Conservation (phyloP, 1,140 invertebrate genomes). For the Apolygus lucorum region DNA sequence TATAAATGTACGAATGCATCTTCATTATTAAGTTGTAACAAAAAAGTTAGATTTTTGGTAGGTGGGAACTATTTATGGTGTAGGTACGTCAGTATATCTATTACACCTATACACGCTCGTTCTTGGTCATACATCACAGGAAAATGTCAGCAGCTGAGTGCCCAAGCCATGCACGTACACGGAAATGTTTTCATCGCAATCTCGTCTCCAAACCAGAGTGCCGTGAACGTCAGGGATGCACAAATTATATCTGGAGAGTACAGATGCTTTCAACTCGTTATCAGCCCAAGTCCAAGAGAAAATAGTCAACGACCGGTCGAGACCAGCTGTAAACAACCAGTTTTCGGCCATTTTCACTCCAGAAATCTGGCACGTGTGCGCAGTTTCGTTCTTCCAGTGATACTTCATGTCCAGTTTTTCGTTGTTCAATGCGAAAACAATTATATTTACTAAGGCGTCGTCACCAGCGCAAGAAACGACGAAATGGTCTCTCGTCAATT, state of each 20-base stretch:
- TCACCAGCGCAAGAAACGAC: slow-evolving; percentile 14
- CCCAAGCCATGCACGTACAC: not conserved
- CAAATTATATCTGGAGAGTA: not conserved
- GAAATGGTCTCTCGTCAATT: not conserved
- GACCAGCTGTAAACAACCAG: slow-evolving; percentile 31
- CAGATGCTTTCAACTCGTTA: not conserved
- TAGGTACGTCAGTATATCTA: too few relatives aligned
- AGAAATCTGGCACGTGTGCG: slow-evolving; percentile 12
- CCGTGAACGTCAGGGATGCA: not conserved
- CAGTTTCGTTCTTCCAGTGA: not conserved
- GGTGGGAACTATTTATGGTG: too few relatives aligned
- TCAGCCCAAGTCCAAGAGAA: slow-evolving; percentile 46
- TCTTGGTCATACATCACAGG: too few relatives aligned
- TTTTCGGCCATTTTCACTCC: not conserved
- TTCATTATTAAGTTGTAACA: too few relatives aligned
- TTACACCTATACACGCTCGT: too few relatives aligned
- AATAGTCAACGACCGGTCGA: slow-evolving; percentile 46
- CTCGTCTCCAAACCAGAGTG: not conserved
- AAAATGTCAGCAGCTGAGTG: not conserved
- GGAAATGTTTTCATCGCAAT: not conserved
- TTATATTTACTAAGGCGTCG: slow-evolving; percentile 18
- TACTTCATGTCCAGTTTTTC: slow-evolving; percentile 12
- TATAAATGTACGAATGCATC: too few relatives aligned
- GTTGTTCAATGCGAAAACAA: slow-evolving; percentile 20
- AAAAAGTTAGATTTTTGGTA: too few relatives aligned